Evolutionary conservation across 2,797 vertebrate genomes (phyloP), one percentile per base, ranked within the genome.

Genomic region (Orestias chungarensis): DNA sequence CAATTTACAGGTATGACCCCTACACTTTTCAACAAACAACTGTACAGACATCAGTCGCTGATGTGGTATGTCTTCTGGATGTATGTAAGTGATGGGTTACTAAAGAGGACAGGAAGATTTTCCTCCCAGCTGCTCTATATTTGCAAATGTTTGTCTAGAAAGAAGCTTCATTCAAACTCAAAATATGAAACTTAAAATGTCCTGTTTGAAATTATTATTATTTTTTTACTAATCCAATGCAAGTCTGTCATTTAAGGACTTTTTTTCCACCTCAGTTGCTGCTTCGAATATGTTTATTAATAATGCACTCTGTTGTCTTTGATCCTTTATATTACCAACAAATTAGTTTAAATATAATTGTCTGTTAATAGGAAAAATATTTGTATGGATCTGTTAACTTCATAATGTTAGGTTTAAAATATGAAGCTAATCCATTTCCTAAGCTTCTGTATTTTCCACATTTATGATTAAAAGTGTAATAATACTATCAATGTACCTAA

Each of bases 401-500:
- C n/a, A 64, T 80, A 61, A n/a, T 72, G 74, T 72, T 74, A 66
- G 31, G n/a, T 47, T 52, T 20, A 62, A 81, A 83, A 81, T 70
- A 66, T 70, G 64, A 47, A 66, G 54, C 69, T 70, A 76, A 79
- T 65, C 55, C 47, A 68, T 2, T 76, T 76, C 35, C 62, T 68
- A 65, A 38, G 43, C 74, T 46, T 75, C 50, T 66, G 52, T 66
- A 62, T 80, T 78, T 75, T 84, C 55, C 40, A 64, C 80, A 44
- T 78, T 73, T 68, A 74, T 72, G 47, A 52, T 76, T 54, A 77
- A 78, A 82, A 70, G 69, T 29, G 49, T 66, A 75, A 81, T 75
- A 68, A 68, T 50, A 25, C 57, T 80, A 80, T 73, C 64, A 73
- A 81, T 69, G 85, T 84, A 83, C 52, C 49, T 82, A 95, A 94